Evolutionary conservation across 2,888 invertebrate genomes (phyloP).

Genomic region (Drosophila tripunctata): DNA sequence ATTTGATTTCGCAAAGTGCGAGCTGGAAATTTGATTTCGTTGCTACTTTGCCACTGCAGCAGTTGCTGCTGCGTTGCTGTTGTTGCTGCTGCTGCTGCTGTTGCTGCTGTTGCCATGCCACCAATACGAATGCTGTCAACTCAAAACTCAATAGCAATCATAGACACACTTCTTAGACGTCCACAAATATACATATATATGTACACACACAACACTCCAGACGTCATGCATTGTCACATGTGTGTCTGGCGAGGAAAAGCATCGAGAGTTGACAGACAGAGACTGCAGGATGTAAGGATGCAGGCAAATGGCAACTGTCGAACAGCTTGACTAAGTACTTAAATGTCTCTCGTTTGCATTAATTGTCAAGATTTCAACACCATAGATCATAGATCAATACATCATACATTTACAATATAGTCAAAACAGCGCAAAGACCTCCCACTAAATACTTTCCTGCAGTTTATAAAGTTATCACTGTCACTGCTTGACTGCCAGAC

Average conservation of each 20-base stretch:
- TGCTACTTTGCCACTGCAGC: slow-evolving; percentile 39
- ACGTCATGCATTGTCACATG: slow-evolving; percentile 52
- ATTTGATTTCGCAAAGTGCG: slow-evolving; percentile 78
- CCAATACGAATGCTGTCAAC: slow-evolving; percentile 60
- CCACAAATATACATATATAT: slow-evolving; percentile 18
- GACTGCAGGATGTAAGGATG: slow-evolving; percentile 36
- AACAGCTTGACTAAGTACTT: slow-evolving; percentile 32
- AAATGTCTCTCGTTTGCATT: slow-evolving; percentile 18
- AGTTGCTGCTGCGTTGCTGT: no score
- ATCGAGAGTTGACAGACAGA: slow-evolving; percentile 26
- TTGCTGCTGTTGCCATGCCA: slow-evolving; percentile 28
- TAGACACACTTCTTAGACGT: slow-evolving; percentile 61
- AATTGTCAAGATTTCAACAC: slow-evolving; percentile 38
- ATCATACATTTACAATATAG: background rate
- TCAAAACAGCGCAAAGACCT: background rate
- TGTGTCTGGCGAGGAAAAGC: slow-evolving; percentile 30
- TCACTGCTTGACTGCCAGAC: no score
- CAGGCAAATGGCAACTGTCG: slow-evolving; percentile 53
- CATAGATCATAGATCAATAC: background rate
- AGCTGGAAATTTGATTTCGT: slow-evolving; percentile 75
- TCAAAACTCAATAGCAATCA: slow-evolving; percentile 71
- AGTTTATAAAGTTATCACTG: background rate
- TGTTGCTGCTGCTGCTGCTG: slow-evolving; percentile 23
- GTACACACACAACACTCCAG: slow-evolving; percentile 33
- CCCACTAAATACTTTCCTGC: background rate